Evolutionary conservation across 2,888 invertebrate genomes (phyloP).

Genomic region (Sarcophaga variegata): DNA sequence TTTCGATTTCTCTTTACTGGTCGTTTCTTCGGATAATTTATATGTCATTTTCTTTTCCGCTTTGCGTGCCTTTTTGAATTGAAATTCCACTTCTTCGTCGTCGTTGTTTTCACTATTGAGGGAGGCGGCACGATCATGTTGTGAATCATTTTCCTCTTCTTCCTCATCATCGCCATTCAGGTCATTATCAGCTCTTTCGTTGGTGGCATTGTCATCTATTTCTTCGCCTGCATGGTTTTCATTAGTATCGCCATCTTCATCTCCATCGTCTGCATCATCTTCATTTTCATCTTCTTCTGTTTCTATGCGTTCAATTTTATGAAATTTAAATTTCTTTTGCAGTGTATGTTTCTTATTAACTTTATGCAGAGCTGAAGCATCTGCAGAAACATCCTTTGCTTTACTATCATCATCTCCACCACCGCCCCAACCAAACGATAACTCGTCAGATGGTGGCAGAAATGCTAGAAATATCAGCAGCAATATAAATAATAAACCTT

Average conservation of each 20-base stretch:
- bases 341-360: slow-evolving; percentile 53
- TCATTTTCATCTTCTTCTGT: slow-evolving; percentile 73
- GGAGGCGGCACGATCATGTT: slow-evolving; percentile 61
- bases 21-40: slow-evolving; percentile 14
- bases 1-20: slow-evolving; percentile 70
- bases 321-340: slow-evolving; percentile 78
- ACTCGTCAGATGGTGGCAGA: slow-evolving; percentile 72
- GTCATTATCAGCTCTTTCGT: slow-evolving; percentile 42
- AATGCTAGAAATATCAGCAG: slow-evolving; percentile 72
- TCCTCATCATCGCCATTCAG: slow-evolving; percentile 61
- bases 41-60: slow-evolving; percentile 60
- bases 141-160: slow-evolving; percentile 69
- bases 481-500: slow-evolving; percentile 65
- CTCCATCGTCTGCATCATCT: slow-evolving; percentile 71
- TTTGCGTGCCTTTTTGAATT: slow-evolving; percentile 72
- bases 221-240: slow-evolving; percentile 60
- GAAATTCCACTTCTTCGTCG: slow-evolving; percentile 71
- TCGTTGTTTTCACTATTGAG: slow-evolving; percentile 71
- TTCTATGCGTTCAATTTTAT: slow-evolving; percentile 77
- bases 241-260: slow-evolving; percentile 58
- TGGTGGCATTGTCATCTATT: slow-evolving; percentile 66
- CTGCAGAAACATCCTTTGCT: slow-evolving; percentile 55
- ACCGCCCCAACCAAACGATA: slow-evolving; percentile 69
- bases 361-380: slow-evolving; percentile 58
- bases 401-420: slow-evolving; percentile 59